Conservation (phyloP, 30 jellyfish, hydroid and myxozoan genomes). For the Sanderia malayensis region DNA sequence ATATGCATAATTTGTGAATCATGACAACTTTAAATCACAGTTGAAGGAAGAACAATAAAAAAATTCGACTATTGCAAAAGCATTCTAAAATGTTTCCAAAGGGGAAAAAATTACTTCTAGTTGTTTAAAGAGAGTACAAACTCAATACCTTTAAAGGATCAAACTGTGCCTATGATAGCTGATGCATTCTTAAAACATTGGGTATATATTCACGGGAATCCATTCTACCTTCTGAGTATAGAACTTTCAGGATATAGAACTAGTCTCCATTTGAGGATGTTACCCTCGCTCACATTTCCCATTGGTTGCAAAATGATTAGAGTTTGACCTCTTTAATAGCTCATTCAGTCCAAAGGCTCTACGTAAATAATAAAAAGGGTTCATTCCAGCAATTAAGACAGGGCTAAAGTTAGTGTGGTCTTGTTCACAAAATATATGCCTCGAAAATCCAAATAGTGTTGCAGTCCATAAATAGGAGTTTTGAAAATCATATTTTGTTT, state of each 20-base stretch:
- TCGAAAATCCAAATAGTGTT: neutral
- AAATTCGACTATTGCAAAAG: constrained; percentile 9
- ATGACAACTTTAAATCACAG: constrained; percentile 15
- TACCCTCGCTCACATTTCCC: no score
- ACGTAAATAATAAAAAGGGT: neutral
- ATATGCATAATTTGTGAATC: constrained; percentile 20
- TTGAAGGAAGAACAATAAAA: constrained; percentile 16
- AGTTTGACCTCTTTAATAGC: no score
- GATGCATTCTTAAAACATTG: no score
- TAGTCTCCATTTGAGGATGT: no score
- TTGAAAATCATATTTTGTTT: neutral
- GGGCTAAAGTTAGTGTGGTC: neutral
- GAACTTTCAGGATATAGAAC: no score
- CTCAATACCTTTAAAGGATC: no score
- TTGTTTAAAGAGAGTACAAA: no score
- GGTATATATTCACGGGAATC: no score
- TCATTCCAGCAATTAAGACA: neutral
- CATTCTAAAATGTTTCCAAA: neutral
- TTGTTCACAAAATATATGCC: neutral
- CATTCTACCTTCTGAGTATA: no score
- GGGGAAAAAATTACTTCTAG: constrained; percentile 6
- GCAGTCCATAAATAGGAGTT: neutral
- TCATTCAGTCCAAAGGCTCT: neutral
- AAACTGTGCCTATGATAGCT: no score
- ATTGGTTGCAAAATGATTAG: no score